These are phyloP conservation scores for Sardina pilchardus DNA, from an alignment of 2,113 vertebrate species.

Conservation along the genomic window DNA sequence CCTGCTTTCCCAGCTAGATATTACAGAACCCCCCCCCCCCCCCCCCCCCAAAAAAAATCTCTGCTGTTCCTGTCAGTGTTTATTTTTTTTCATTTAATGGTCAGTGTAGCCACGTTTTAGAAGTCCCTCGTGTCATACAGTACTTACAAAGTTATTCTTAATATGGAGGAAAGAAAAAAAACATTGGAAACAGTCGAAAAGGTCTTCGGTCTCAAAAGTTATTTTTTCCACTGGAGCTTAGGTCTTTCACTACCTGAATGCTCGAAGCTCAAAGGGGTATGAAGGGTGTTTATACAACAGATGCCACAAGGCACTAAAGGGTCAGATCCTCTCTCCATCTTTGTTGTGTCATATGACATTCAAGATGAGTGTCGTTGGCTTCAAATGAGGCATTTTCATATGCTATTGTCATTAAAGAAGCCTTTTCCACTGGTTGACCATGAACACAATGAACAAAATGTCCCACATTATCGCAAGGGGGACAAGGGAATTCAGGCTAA, in stretches of 20 bases:
- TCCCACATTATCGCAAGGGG: background rate
- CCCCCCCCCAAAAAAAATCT: background rate
- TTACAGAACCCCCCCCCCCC: background rate
- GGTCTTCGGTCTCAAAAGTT: background rate
- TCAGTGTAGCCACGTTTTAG: background rate
- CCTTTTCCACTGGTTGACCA: background rate
- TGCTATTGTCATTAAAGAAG: background rate
- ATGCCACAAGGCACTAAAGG: background rate
- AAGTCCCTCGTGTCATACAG: background rate
- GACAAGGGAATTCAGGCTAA: background rate
- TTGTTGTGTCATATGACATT: background rate
- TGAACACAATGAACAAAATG: background rate
- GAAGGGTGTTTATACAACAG: background rate
- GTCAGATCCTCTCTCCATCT: background rate
- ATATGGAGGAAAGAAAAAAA: background rate
- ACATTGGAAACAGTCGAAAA: background rate
- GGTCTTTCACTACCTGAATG: background rate
- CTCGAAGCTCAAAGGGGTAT: background rate
- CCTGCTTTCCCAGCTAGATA: background rate
- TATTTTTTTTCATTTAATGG: background rate
- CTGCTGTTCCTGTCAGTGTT: slow-evolving; percentile 31
- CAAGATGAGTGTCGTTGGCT: background rate
- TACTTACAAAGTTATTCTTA: background rate
- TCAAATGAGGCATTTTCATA: background rate
- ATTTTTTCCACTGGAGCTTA: background rate